These are phyloP conservation scores for Cotesia congregata DNA, from an alignment of 2,888 invertebrate genomes.

Conservation along the genomic window DNA sequence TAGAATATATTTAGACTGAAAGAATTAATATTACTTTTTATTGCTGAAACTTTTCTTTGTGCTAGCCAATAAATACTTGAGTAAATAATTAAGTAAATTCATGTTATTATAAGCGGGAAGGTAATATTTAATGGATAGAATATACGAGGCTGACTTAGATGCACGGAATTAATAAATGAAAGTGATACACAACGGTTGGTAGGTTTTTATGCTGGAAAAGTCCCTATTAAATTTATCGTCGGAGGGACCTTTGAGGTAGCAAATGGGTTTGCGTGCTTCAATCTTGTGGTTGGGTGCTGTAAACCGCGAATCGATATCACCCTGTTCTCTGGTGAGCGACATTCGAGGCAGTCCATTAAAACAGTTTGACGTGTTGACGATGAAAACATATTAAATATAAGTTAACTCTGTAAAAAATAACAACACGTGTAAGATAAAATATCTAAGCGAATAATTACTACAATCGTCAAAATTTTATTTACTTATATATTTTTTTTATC, in stretches of 20 bases:
- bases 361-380: constrained; percentile 2
- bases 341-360: constrained; percentile 19
- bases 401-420: neutral
- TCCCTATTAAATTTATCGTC: constrained; percentile 26
- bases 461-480: neutral
- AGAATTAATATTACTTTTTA: neutral
- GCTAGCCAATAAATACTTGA: neutral
- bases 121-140: neutral
- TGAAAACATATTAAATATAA: neutral
- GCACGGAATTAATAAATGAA: neutral
- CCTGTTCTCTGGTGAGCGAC: neutral
- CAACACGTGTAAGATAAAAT: neutral
- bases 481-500: neutral
- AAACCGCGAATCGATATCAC: constrained; percentile 28
- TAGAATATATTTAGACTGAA: neutral
- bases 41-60: neutral
- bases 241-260: constrained; percentile 28
- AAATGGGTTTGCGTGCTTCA: constrained; percentile 31
- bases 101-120: neutral
- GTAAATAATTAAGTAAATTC: neutral
- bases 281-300: constrained; percentile 23
- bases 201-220: constrained; percentile 2
- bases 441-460: neutral
- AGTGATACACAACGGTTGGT: constrained; percentile 4
- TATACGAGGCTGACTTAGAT: neutral